Evolutionary conservation across 2,797 vertebrate genomes (phyloP), one percentile per base, ranked within the genome.

Genomic region (Platalea minor): DNA sequence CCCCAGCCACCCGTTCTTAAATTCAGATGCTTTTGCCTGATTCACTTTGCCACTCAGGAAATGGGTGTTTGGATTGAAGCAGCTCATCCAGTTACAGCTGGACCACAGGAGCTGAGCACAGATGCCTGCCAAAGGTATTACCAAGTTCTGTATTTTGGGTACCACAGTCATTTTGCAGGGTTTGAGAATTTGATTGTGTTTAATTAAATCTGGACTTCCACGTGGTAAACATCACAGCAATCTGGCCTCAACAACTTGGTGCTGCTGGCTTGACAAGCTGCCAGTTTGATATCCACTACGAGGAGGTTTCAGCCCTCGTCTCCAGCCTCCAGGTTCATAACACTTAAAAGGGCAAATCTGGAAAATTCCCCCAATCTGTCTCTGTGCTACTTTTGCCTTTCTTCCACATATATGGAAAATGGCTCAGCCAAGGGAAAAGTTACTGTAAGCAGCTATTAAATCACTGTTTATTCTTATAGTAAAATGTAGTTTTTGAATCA

Each of bases 61-160:
- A 21, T 0, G 1, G 25, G 48, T 26, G 10, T 33, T 15, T 3
- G 6, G 35, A 37, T 17, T 0, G 0, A 33, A 78, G 61, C 67
- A 69, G 61, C 54, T 50, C 2, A 0, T 33, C 16, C 85, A 10
- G 16, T 6, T n/a, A 31, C 31, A 51, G 24, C 13, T 28, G 28
- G 72, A 50, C 8, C 37, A 35, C 16, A 31, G 21, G 16, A 68
- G 5, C 39, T 11, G 33, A 64, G 39, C 25, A 14, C 7, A 48
- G 63, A 28, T 2, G 2, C 26, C 68, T 21, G 17, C 18, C 8
- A 4, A 35, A 76, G 13, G 10, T 6, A 21, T 11, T 5, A 21
- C 10, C 37, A 11, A n/a, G 35, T 35, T 24, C 39, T 21, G 5
- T 4, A 29, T 7, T 46, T 70, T 7, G 23, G n/a, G 29, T 53